phyloP scores from a whole-genome alignment of 2,113 vertebrate species.

The Sitta europaea region DNA sequence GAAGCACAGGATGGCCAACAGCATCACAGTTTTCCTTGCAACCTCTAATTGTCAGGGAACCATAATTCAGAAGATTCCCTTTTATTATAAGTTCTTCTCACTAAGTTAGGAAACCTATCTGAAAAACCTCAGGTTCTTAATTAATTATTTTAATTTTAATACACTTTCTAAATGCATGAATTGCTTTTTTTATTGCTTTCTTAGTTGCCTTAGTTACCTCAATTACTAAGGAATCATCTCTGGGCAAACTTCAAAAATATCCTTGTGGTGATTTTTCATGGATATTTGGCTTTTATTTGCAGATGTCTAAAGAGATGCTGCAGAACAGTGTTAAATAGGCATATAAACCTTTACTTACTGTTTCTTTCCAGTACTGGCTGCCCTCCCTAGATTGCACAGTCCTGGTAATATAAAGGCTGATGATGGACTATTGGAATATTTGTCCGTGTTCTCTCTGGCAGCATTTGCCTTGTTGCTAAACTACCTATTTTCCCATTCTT shows the following conservation, averaged over 20 bases:
- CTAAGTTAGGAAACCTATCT: neutral
- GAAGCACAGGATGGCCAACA: neutral
- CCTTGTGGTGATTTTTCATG: neutral
- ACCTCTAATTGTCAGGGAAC: neutral
- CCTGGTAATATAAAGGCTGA: neutral
- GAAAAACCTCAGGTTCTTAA: neutral
- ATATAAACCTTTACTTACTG: neutral
- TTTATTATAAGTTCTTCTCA: neutral
- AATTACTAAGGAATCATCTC: neutral
- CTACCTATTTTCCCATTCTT: neutral
- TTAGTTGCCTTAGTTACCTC: neutral
- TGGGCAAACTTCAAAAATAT: constrained; percentile 14
- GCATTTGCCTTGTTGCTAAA: neutral
- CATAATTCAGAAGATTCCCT: neutral
- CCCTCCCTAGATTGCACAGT: neutral
- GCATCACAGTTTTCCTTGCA: neutral
- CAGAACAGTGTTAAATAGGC: neutral
- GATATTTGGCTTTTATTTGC: neutral
- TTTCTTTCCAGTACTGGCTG: neutral
- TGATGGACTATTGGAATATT: neutral
- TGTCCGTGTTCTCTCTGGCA: neutral
- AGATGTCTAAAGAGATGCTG: neutral
- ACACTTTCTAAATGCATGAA: neutral
- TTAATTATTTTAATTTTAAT: neutral
- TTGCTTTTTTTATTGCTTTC: neutral